Evolutionary conservation across 2,797 vertebrate genomes (phyloP).

Genomic region (Benthosema pterotum): DNA sequence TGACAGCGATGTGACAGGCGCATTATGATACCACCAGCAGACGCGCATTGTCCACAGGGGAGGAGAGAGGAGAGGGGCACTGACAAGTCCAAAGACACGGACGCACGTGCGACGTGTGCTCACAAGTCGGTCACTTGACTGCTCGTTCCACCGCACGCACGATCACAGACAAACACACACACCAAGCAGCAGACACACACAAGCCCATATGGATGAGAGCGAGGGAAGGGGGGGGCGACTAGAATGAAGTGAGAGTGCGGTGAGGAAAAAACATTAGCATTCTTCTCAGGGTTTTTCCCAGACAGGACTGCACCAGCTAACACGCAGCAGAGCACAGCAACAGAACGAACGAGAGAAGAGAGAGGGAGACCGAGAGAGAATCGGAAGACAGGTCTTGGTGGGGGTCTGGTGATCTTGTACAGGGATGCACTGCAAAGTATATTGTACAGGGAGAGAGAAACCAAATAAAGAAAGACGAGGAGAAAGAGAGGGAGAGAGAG

Average conservation of each 20-base stretch:
- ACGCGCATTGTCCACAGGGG: constrained; percentile 21
- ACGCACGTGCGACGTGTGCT: constrained; percentile 1
- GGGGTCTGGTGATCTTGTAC: too few species aligned
- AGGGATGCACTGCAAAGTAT: constrained; percentile 33
- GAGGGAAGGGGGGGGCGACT: too few species aligned
- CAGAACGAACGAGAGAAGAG: constrained; percentile 22
- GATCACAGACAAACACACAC: constrained; percentile 1
- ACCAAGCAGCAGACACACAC: constrained; percentile 17
- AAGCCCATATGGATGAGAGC: constrained; percentile 18
- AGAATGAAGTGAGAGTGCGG: constrained; percentile 56
- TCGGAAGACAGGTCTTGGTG: constrained; percentile 54
- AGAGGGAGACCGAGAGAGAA: constrained; percentile 28
- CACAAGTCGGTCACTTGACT: too few species aligned
- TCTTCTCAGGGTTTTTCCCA: constrained; percentile 71
- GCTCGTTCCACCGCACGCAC: too few species aligned
- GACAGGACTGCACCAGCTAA: constrained; percentile 73
- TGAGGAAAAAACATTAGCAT: constrained; percentile 73
- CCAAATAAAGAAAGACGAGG: too few species aligned
- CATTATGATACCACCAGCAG: constrained; percentile 30
- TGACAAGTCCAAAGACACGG: constrained; percentile 8
- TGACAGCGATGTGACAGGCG: constrained; percentile 31
- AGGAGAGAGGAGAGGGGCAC: constrained; percentile 11
- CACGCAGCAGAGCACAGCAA: constrained; percentile 71
- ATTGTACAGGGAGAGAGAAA: not conserved
- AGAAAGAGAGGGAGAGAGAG: not conserved